These are phyloP conservation scores for Cephus spinipes DNA, from an alignment of 2,888 invertebrate species.

Conservation along the genomic window DNA sequence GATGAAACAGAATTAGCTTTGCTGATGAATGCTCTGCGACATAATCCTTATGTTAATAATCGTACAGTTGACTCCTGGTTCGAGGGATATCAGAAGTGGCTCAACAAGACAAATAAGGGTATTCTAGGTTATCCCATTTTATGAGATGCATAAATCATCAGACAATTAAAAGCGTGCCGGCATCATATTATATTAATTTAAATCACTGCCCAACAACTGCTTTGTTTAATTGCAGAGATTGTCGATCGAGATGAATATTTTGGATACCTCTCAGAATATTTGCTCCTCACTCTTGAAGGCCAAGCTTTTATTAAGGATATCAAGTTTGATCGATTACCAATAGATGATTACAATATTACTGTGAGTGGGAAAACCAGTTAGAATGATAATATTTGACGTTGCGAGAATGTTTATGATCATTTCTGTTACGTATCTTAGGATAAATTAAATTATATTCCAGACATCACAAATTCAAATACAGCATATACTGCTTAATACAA, in stretches of 20 bases:
- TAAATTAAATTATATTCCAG: slow-evolving; percentile 36
- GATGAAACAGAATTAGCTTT: slow-evolving; percentile 50
- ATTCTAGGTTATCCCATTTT: slow-evolving; percentile 12
- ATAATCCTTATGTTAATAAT: slow-evolving; percentile 59
- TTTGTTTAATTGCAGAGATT: slow-evolving; percentile 40
- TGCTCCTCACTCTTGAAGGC: slow-evolving; percentile 59
- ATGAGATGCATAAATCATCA: background rate
- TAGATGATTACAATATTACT: slow-evolving; percentile 60
- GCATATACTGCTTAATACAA: slow-evolving; percentile 56
- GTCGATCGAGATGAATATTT: slow-evolving; percentile 59
- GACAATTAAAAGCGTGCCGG: background rate
- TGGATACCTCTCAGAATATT: slow-evolving; percentile 56
- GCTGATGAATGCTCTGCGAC: slow-evolving; percentile 46
- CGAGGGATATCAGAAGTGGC: slow-evolving; percentile 55
- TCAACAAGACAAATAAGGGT: slow-evolving; percentile 45
- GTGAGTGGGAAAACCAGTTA: slow-evolving; percentile 37
- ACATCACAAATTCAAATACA: slow-evolving; percentile 61
- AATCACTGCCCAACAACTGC: background rate
- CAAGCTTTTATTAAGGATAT: slow-evolving; percentile 61
- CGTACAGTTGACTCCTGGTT: slow-evolving; percentile 61
- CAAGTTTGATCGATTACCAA: slow-evolving; percentile 56
- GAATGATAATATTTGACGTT: background rate
- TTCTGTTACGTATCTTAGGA: background rate
- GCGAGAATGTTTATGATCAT: background rate
- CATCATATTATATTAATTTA: background rate